phyloP scores from a whole-genome alignment of 2,797 vertebrate genomes.

The Poeciliopsis paucimaculata region DNA sequence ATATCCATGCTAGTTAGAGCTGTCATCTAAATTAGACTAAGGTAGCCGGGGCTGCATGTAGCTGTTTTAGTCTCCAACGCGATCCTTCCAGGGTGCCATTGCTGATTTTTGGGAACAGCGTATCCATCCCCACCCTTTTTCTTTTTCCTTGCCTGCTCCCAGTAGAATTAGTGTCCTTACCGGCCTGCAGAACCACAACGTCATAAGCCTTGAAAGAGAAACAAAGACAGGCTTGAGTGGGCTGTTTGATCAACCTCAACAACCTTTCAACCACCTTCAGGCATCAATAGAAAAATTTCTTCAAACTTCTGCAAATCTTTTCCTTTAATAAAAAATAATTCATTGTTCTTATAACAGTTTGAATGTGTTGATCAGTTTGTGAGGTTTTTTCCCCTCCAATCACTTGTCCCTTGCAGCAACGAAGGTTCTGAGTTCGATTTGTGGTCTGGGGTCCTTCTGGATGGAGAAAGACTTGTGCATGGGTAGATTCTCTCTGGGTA shows the following conservation, averaged over 20 bases:
- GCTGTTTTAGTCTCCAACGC: background rate
- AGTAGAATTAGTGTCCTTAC: background rate
- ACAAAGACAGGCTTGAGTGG: background rate
- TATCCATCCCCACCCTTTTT: background rate
- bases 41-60: background rate
- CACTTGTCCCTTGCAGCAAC: background rate
- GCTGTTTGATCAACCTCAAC: background rate
- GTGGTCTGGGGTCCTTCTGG: too few species aligned
- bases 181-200: background rate
- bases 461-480: background rate
- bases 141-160: background rate
- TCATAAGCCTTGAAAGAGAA: background rate
- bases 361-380: background rate
- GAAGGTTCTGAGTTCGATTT: background rate
- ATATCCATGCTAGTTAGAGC: background rate
- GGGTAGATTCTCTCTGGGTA: background rate
- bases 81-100: background rate
- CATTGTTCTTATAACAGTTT: background rate
- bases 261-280: background rate
- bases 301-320: background rate
- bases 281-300: background rate
- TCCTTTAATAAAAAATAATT: too few species aligned
- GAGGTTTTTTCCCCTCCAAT: background rate
- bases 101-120: background rate
- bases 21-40: background rate